Evolutionary conservation across 1,140 invertebrate genomes (phyloP), one percentile per base, ranked within the genome.

Genomic region (Brachionus manjavacas): DNA sequence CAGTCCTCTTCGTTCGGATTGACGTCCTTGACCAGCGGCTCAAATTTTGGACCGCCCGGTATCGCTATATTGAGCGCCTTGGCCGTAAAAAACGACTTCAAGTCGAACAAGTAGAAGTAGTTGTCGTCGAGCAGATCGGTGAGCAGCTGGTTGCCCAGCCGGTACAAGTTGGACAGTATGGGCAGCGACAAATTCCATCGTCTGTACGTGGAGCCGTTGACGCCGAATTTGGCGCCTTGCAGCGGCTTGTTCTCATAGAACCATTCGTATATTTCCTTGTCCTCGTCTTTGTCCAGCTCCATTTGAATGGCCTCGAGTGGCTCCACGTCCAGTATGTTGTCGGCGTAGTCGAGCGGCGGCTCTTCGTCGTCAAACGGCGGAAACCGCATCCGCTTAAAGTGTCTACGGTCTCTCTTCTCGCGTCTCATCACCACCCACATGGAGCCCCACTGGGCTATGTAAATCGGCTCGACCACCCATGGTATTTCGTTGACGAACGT

Each of bases 351-450:
- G 31, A 99, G 90, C 1, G 98, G 97, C 41, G 98, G 98, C 92
- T 99, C 98, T 91, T 99, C 98, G 91, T 99, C 98, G 90, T 99
- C 98, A 90, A 99, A 99, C 1, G 98, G 98, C 39, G 98, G 98
- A 88, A 99, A 99, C 86, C 98, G 92, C 98, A 99, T 99, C 86
- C 98, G 92, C 90, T 99, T 98, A 88, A 99, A 99, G 90, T 99
- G 98, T 46, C 97, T 92, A 88, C 98, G 93, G 92, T 99, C 98
- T 85, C 98, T 91, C 89, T 99, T 99, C 88, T 99, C 98, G 86
- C 98, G 92, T 86, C 98, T 91, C 97, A 99, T 99, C 96, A 99
- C 99, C 85, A 99, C 98, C 98, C 98, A 99, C 97, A 99, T 99
- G 4, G 97, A 97, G 68, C 96, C 97, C 98, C 98, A 99, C 90